Percentiles rank a stretch among this genome's conserved stretches.
These are phyloP conservation scores for Hymenopus coronatus DNA, from an alignment of 2,888 invertebrate species.

Conservation along the genomic window DNA sequence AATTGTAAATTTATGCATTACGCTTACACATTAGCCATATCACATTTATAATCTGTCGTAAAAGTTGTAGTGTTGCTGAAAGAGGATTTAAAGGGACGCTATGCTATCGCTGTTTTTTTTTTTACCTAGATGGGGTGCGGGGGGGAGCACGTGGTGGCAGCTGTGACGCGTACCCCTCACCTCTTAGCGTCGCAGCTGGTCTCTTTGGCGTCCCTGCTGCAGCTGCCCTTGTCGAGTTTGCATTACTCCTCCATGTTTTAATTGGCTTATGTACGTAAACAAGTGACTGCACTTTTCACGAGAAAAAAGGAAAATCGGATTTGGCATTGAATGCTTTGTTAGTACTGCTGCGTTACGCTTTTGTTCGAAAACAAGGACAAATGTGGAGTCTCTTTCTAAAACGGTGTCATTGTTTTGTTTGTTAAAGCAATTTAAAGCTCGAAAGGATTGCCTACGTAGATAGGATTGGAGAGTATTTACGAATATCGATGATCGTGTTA, in stretches of 20 bases:
- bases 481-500: no score
- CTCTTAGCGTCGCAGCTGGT: neutral
- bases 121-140: neutral
- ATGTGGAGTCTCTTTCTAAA: neutral
- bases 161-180: neutral
- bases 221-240: neutral
- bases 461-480: no score
- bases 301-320: neutral
- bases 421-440: neutral
- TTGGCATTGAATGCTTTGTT: neutral
- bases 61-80: neutral
- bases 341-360: neutral
- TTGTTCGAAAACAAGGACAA: neutral
- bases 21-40: neutral
- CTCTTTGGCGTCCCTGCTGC: neutral
- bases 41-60: neutral
- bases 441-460: no score
- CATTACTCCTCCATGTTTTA: neutral
- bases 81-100: neutral
- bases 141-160: constrained; percentile 8
- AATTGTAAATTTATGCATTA: no score
- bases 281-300: neutral
- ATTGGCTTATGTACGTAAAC: neutral
- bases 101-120: neutral
- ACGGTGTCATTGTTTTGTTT: neutral